phyloP scores from a whole-genome alignment of 2,113 vertebrate species.

The Hippocampus zosterae region DNA sequence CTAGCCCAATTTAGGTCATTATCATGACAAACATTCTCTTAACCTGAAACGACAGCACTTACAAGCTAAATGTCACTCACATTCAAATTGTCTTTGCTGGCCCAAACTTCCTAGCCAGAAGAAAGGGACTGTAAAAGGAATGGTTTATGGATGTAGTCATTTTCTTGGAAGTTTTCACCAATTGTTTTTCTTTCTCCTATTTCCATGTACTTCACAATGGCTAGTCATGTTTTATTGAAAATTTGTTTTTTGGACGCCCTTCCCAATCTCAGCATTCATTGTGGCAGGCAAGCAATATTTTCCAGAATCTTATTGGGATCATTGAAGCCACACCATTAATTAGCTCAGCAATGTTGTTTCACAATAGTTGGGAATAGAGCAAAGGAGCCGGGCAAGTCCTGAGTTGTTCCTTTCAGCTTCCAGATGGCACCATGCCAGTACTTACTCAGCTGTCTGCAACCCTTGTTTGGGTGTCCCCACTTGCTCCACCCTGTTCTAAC shows the following conservation, averaged over 20 bases:
- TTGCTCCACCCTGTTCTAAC: constrained; percentile 60
- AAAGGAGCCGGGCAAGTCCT: constrained; percentile 55
- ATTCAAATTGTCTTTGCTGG: constrained; percentile 15
- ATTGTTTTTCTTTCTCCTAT: background rate
- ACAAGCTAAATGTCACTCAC: constrained; percentile 6
- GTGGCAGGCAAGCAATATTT: background rate
- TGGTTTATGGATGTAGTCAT: constrained; percentile 9
- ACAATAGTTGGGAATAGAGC: constrained; percentile 35
- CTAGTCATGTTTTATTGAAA: background rate
- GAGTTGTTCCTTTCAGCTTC: constrained; percentile 62
- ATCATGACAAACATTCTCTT: constrained; percentile 18
- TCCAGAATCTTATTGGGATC: background rate
- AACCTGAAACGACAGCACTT: constrained; percentile 8
- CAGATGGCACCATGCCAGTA: constrained; percentile 61
- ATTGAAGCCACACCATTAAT: constrained; percentile 43
- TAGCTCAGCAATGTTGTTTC: constrained; percentile 48
- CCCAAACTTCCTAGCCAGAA: constrained; percentile 20
- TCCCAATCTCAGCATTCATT: background rate
- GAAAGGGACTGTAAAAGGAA: constrained; percentile 23
- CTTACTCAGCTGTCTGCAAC: constrained; percentile 54
- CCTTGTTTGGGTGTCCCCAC: constrained; percentile 57
- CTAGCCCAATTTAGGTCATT: constrained; percentile 14
- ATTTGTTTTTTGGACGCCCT: background rate
- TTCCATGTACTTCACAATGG: background rate
- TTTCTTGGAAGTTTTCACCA: background rate